A percentile compares a stretch with the other conserved stretches of the same genome.
Evolutionary conservation across 1,140 invertebrate species (phyloP).

Genomic region (Drosophila equinoxialis): DNA sequence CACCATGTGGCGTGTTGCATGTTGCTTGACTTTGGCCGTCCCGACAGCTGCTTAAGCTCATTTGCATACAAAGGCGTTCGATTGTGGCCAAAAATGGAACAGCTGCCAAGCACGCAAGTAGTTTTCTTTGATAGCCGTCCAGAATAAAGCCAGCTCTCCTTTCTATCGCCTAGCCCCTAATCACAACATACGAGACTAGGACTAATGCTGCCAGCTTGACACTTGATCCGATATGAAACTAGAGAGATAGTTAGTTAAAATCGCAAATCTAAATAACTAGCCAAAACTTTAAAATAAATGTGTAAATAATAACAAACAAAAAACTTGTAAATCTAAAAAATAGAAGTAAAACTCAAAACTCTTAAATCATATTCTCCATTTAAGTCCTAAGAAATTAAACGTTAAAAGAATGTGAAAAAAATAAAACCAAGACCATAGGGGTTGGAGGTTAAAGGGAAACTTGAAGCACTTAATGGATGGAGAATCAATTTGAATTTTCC

Average conservation of each 20-base stretch:
- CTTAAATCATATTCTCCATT: conserved; percentile 13
- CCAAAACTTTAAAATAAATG: conserved; percentile 38
- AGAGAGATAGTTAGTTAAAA: conserved; percentile 18
- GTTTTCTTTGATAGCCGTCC: conserved; percentile 28
- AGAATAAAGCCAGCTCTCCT: neutral
- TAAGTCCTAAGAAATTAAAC: conserved; percentile 5
- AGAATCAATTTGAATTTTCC: neutral
- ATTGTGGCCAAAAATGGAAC: conserved; percentile 60
- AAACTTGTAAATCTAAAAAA: conserved; percentile 16
- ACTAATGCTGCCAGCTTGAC: conserved; percentile 27
- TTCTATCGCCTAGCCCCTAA: neutral
- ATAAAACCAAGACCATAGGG: neutral
- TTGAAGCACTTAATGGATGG: neutral
- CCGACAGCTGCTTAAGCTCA: conserved; percentile 51
- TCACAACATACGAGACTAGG: neutral
- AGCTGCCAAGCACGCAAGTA: conserved; percentile 42
- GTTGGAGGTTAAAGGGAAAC: neutral
- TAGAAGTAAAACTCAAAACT: conserved; percentile 1
- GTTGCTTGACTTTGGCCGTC: conserved; percentile 27
- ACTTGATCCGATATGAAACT: conserved; percentile 35
- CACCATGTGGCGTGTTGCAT: conserved; percentile 30
- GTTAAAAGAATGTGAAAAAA: neutral
- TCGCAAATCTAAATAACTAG: conserved; percentile 26
- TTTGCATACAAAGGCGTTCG: conserved; percentile 77
- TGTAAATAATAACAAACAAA: conserved; percentile 41